Evolutionary conservation across 64 coral and sea anemone species (phyloP).

Genomic region (Montipora cactus): DNA sequence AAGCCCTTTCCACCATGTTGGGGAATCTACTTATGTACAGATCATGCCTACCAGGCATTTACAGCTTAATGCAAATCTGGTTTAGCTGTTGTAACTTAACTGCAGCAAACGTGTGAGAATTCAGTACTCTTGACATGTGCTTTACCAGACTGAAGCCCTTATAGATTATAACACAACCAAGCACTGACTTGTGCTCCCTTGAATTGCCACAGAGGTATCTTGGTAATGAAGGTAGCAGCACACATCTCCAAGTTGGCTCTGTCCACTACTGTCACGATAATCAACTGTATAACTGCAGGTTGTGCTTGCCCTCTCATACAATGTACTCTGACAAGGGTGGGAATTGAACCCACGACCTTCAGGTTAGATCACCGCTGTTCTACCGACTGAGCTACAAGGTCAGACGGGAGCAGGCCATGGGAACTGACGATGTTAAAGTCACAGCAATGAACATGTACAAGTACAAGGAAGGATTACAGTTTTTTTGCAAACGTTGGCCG

Average conservation of each 20-base stretch:
- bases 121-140: background rate
- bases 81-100: background rate
- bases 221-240: conserved; percentile 9
- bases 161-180: background rate
- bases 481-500: too few relatives aligned
- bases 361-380: too few relatives aligned
- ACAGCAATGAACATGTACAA: too few relatives aligned
- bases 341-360: too few relatives aligned
- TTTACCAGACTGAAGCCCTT: background rate
- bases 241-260: background rate
- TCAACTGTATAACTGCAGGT: conserved; percentile 12
- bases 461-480: too few relatives aligned
- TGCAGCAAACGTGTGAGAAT: background rate
- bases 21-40: background rate
- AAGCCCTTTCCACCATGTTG: background rate
- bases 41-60: background rate
- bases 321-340: background rate
- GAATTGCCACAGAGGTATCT: background rate
- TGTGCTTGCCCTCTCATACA: background rate
- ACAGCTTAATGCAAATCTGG: background rate
- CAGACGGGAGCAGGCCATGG: too few relatives aligned
- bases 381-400: too few relatives aligned
- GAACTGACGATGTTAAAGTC: too few relatives aligned
- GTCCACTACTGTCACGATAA: conserved; percentile 17
- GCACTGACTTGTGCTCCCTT: background rate